phyloP scores from a whole-genome alignment of 1,140 invertebrate species.

The Ectropis grisescens region DNA sequence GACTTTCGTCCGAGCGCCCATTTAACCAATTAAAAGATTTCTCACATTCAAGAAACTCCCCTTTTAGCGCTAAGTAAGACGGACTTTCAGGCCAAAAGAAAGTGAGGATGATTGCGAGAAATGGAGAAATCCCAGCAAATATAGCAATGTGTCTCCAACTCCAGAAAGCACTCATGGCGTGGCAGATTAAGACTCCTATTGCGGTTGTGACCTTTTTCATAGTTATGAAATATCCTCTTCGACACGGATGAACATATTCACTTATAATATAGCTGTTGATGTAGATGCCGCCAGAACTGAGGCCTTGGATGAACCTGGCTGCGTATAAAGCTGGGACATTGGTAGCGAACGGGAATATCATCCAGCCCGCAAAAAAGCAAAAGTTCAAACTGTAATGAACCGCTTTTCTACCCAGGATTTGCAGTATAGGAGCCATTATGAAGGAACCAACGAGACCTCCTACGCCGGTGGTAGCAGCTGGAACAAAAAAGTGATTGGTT shows the following conservation, averaged over 20 bases:
- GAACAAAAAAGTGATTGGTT: conserved; percentile 7
- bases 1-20: conserved; percentile 1
- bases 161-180: conserved; percentile 14
- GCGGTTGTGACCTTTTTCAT: conserved; percentile 18
- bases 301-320: conserved; percentile 9
- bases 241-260: conserved; percentile 16
- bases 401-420: conserved; percentile 20
- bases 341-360: conserved; percentile 3
- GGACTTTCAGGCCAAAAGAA: conserved; percentile 30
- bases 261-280: conserved; percentile 8
- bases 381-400: conserved; percentile 9
- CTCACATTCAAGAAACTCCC: conserved; percentile 16
- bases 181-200: conserved; percentile 19
- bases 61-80: conserved; percentile 22
- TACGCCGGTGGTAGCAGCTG: conserved; percentile 23
- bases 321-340: conserved; percentile 1
- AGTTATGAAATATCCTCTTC: conserved; percentile 24
- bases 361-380: conserved; percentile 10
- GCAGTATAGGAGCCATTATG: conserved; percentile 19
- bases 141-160: conserved; percentile 24
- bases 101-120: conserved; percentile 16
- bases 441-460: conserved; percentile 20
- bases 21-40: conserved; percentile 17
- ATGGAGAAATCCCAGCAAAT: conserved; percentile 9
- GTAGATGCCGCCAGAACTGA: conserved; percentile 6